These are phyloP conservation scores for Mastomys coucha DNA, from an alignment of 2,113 vertebrate genomes.

Conservation along the genomic window DNA sequence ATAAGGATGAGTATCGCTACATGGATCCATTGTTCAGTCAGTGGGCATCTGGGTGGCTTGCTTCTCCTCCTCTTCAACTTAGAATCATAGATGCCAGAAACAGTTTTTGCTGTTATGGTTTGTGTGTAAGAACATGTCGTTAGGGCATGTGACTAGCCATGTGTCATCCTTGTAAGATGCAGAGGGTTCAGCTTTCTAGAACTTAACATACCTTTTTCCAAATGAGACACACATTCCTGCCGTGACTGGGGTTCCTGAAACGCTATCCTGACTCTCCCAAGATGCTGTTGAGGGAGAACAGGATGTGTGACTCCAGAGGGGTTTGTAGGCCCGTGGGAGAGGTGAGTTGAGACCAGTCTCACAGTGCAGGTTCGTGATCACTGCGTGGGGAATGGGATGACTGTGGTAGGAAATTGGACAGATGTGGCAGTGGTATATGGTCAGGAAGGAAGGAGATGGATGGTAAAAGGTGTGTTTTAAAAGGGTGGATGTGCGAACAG, in stretches of 20 bases:
- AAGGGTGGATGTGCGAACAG: not conserved
- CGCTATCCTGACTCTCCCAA: fast-evolving
- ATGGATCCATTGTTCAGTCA: not conserved
- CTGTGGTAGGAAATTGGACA: too few species aligned
- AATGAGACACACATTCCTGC: not conserved
- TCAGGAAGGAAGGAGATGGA: too few species aligned
- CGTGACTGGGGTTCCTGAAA: fast-evolving
- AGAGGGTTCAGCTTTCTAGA: not conserved
- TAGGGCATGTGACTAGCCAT: not conserved
- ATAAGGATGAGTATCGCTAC: not conserved
- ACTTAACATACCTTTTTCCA: not conserved
- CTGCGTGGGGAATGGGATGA: fast-evolving
- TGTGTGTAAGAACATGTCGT: not conserved
- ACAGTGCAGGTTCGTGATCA: fast-evolving
- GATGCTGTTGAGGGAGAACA: not conserved
- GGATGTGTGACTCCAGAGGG: fast-evolving
- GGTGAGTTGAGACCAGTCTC: not conserved
- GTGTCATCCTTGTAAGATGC: too few species aligned
- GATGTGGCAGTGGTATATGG: too few species aligned
- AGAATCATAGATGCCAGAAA: not conserved
- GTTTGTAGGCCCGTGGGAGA: not conserved
- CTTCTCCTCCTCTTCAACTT: not conserved
- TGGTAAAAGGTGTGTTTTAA: not conserved
- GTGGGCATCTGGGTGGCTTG: not conserved
- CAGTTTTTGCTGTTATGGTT: not conserved